Conservation (phyloP, 2,797 vertebrate species). For the Gymnothorax reevesii region DNA sequence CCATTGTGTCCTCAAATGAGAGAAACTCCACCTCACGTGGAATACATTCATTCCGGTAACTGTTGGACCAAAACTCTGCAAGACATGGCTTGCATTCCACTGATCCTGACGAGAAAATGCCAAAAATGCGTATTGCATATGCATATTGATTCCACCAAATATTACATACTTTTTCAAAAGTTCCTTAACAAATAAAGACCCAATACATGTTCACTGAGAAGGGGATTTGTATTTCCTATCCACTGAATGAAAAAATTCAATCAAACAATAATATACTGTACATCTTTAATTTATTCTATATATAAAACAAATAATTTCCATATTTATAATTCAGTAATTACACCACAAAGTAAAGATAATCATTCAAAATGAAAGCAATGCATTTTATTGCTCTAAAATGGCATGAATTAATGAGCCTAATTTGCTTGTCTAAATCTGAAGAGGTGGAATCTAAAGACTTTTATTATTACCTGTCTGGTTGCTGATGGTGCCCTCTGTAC, state of each 20-base stretch:
- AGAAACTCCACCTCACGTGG: conserved; percentile 57
- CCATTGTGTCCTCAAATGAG: conserved; percentile 54
- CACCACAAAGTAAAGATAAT: background rate
- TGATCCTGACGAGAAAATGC: conserved; percentile 56
- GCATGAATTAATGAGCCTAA: background rate
- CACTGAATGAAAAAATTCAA: background rate
- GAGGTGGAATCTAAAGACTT: background rate
- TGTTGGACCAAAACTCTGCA: conserved; percentile 56
- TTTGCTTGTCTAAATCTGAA: background rate
- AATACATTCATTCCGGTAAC: conserved; percentile 59
- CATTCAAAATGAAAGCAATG: background rate
- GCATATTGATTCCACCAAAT: background rate
- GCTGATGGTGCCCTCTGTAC: conserved; percentile 55
- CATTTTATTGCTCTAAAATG: background rate
- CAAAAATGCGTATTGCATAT: background rate
- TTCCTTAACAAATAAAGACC: background rate
- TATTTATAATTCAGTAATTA: background rate
- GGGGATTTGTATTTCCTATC: background rate
- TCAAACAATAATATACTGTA: background rate
- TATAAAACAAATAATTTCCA: background rate
- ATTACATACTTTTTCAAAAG: background rate
- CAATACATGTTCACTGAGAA: background rate
- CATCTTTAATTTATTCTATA: no score
- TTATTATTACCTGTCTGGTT: conserved; percentile 45
- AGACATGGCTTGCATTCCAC: conserved; percentile 58